Evolutionary conservation across 2,113 vertebrate species (phyloP).

Genomic region (Nymphicus hollandicus): DNA sequence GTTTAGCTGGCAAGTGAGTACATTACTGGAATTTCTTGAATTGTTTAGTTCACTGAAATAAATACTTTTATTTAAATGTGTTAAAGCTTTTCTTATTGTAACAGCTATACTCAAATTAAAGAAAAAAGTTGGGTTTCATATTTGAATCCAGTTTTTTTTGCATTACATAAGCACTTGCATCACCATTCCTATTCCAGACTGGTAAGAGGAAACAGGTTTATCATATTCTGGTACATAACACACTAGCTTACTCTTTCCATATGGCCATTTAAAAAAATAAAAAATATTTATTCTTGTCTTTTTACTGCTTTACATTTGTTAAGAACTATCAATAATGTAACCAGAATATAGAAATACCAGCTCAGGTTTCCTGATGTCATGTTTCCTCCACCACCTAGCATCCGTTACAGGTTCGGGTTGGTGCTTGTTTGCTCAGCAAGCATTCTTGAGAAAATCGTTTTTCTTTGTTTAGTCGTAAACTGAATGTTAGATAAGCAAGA

Average conservation of each 20-base stretch:
- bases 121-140: background rate
- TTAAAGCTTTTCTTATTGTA: background rate
- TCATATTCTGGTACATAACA: background rate
- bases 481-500: background rate
- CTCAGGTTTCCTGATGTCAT: background rate
- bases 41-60: background rate
- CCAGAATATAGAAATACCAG: background rate
- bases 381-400: background rate
- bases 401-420: background rate
- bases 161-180: background rate
- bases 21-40: background rate
- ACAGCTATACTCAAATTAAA: background rate
- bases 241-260: background rate
- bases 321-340: background rate
- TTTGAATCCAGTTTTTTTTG: background rate
- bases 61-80: background rate
- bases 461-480: background rate
- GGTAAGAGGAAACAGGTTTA: background rate
- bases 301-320: background rate
- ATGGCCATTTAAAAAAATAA: background rate
- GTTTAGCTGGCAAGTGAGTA: slow-evolving; percentile 97
- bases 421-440: background rate
- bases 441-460: background rate
- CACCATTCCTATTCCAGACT: background rate
- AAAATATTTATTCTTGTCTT: background rate